Evolutionary conservation across 2,797 vertebrate genomes (phyloP).

Genomic region (Chloroceryle inda): DNA sequence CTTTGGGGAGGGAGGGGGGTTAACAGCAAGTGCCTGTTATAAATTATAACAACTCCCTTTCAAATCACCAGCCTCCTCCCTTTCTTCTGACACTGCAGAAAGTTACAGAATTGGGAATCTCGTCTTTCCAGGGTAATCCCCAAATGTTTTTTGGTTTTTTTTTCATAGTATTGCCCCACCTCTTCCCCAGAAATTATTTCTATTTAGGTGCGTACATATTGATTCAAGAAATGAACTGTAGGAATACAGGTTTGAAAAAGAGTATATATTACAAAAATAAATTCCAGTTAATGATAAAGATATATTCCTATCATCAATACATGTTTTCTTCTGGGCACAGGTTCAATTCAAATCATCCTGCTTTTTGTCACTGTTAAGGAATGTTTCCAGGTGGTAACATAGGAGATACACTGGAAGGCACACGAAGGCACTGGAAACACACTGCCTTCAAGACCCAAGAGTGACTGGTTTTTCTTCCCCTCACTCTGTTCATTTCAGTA

Average conservation of each 20-base stretch:
- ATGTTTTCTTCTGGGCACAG: not conserved
- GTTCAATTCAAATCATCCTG: not conserved
- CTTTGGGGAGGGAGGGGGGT: too few species aligned
- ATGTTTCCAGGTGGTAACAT: not conserved
- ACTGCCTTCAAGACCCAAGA: not conserved
- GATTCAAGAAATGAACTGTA: not conserved
- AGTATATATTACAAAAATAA: not conserved
- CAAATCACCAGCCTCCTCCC: not conserved
- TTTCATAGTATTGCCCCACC: not conserved
- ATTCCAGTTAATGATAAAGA: not conserved
- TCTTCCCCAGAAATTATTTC: not conserved
- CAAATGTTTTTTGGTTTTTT: not conserved
- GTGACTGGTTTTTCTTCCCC: too few species aligned
- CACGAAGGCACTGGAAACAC: not conserved
- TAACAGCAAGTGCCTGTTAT: too few species aligned
- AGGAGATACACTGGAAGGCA: not conserved
- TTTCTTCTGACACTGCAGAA: not conserved
- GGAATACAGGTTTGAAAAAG: not conserved
- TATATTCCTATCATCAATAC: not conserved
- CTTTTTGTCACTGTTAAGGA: not conserved
- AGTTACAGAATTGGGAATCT: not conserved
- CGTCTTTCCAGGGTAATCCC: not conserved
- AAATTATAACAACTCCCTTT: not conserved
- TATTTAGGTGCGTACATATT: not conserved
- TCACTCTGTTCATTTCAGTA: not conserved